Evolutionary conservation across 1,140 invertebrate species (phyloP).

Genomic region (Ooceraea biroi): DNA sequence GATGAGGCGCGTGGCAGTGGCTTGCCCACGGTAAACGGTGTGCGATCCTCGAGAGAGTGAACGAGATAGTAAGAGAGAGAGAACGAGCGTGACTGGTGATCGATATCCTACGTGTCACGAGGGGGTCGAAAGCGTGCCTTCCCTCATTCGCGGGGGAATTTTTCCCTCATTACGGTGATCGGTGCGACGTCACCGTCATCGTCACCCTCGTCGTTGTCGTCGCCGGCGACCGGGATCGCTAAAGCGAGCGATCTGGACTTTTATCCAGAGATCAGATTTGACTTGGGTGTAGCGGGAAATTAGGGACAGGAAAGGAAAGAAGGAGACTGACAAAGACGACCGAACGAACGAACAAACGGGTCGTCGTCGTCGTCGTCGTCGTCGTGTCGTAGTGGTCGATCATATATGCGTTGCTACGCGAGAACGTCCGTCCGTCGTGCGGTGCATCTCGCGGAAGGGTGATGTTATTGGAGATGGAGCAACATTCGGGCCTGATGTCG

Average conservation of each 20-base stretch:
- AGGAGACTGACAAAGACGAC: neutral
- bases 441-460: constrained; percentile 84
- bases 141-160: neutral
- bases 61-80: neutral
- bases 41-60: constrained; percentile 9
- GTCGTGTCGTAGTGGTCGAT: neutral
- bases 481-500: constrained; percentile 93
- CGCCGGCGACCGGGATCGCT: neutral
- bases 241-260: no score
- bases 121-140: constrained; percentile 45
- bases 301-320: neutral
- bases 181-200: constrained; percentile 2
- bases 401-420: constrained; percentile 75
- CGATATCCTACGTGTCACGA: constrained; percentile 63
- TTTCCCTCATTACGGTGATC: neutral
- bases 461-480: constrained; percentile 94
- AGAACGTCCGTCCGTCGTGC: constrained; percentile 68
- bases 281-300: neutral
- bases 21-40: constrained; percentile 50
- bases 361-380: constrained; percentile 29
- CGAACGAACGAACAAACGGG: neutral
- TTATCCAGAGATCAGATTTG: no score
- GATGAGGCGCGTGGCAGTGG: constrained; percentile 5
- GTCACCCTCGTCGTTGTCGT: constrained; percentile 27
- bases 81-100: constrained; percentile 65